These are phyloP conservation scores for Donacobius atricapilla DNA, from an alignment of 2,113 vertebrate genomes.

Conservation along the genomic window DNA sequence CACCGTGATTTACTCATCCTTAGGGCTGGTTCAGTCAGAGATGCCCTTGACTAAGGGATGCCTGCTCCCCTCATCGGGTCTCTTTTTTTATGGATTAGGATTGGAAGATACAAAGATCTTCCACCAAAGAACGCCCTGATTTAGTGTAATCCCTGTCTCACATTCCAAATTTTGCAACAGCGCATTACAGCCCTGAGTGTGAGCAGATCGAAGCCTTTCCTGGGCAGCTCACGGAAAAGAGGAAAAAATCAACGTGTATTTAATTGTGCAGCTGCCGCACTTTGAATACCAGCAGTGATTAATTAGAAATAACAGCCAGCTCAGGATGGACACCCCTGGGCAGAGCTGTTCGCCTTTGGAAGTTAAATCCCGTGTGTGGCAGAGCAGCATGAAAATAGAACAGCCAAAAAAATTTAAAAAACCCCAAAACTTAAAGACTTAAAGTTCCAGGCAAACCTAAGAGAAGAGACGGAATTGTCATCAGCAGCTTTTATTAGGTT, in stretches of 20 bases:
- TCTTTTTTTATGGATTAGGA: background rate
- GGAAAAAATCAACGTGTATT: rapidly evolving
- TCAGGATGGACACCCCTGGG: background rate
- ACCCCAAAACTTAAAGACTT: background rate
- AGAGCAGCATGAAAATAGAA: background rate
- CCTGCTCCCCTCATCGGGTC: background rate
- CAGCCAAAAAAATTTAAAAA: background rate
- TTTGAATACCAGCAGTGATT: background rate
- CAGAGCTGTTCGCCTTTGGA: rapidly evolving
- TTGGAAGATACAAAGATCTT: background rate
- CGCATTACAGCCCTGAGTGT: rapidly evolving
- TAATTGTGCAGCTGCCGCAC: rapidly evolving
- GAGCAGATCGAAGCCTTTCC: background rate
- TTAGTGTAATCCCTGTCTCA: background rate
- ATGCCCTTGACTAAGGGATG: background rate
- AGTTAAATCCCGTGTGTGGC: rapidly evolving
- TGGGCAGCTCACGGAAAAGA: too few species aligned
- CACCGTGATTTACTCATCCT: background rate
- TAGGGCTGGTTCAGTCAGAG: background rate
- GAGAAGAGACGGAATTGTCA: background rate
- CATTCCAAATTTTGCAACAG: background rate
- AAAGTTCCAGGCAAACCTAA: rapidly evolving
- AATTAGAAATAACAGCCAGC: background rate
- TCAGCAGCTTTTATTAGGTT: constrained; percentile 1
- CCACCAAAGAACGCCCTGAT: background rate